Evolutionary conservation across 1,140 invertebrate species (phyloP), one percentile per base, ranked within the genome.

Genomic region (Protaetia brevitarsis): DNA sequence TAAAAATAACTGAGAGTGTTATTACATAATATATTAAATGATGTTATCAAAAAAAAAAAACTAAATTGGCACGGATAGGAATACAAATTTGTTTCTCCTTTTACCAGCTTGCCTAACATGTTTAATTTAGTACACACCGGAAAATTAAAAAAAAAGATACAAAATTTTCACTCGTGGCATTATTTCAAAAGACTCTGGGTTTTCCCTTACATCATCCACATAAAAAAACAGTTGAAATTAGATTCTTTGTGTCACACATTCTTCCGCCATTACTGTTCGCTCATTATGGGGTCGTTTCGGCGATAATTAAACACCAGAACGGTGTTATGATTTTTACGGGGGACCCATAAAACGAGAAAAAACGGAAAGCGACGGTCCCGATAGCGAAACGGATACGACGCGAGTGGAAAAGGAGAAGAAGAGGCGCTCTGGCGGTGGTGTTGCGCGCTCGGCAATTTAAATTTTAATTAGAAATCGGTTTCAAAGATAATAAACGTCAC

Each of bases 401-500:
- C 34, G 7, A n/a, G n/a, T n/a, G n/a, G n/a, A n/a, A n/a, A n/a
- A n/a, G n/a, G n/a, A n/a, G n/a, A n/a, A n/a, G n/a, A n/a, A n/a
- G n/a, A n/a, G n/a, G n/a, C n/a, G n/a, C n/a, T n/a, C 34, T 13
- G 3, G 34, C 5, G 34, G 34, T 37, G 3, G 34, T 37, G 34
- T 37, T 37, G 34, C 34, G 5, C 34, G n/a, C n/a, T n/a, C n/a
- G 16, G 41, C 19, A 59, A 59, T 59, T 59, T 13, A 59, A 59
- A 30, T 59, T 59, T 59, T 59, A 30, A n/a, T 59, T 59, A 59
- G 57, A 59, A 56, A 59, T 59, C 26, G 10, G 57, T 59, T 29
- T 59, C 3, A 31, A 59, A 59, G 11, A n/a, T 16, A 59, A 10
- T 59, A 59, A 58, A 58, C n/a, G 56, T 27, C 56, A 27, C 3